A percentile compares a stretch with the other conserved stretches of the same genome.
Evolutionary conservation across 2,888 invertebrate genomes (phyloP).

Genomic region (Brachyopa scutellaris): DNA sequence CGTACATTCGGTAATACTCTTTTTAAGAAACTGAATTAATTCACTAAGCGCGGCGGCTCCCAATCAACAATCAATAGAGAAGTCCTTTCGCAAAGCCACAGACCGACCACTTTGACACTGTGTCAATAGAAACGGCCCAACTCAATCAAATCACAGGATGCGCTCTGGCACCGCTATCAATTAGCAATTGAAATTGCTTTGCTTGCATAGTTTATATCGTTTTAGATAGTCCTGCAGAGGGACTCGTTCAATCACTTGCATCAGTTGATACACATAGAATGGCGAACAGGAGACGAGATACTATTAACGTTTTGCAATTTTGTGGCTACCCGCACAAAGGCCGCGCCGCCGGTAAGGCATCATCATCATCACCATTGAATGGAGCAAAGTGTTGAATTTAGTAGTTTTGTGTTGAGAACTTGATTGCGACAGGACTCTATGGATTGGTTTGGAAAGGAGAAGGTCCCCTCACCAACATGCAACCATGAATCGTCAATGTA

Average conservation of each 20-base stretch:
- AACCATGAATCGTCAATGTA: not conserved
- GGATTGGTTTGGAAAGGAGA: not conserved
- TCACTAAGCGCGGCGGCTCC: not conserved
- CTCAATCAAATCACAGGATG: conserved; percentile 45
- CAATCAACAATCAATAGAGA: conserved; percentile 48
- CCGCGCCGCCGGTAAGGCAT: not conserved
- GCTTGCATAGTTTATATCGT: conserved; percentile 1
- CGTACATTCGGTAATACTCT: conserved; percentile 41
- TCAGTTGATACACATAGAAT: conserved; percentile 2
- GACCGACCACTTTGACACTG: not conserved
- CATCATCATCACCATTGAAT: conserved; percentile 2
- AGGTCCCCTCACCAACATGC: not conserved
- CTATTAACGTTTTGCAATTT: conserved; percentile 37
- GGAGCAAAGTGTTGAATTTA: conserved; percentile 23
- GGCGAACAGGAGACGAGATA: not conserved
- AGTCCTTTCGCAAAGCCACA: conserved; percentile 24
- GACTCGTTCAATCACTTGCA: conserved; percentile 37
- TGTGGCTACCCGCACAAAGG: conserved; percentile 34
- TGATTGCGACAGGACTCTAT: conserved; percentile 6
- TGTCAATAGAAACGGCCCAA: conserved; percentile 15
- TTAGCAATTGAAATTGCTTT: conserved; percentile 43
- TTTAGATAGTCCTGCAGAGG: conserved; percentile 15
- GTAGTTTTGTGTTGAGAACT: conserved; percentile 8
- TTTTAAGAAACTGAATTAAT: conserved; percentile 38
- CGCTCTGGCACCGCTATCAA: conserved; percentile 45